A percentile compares a stretch with the other conserved stretches of the same genome.
Conservation (phyloP, 2,113 vertebrate species). For the Orcinus orca region DNA sequence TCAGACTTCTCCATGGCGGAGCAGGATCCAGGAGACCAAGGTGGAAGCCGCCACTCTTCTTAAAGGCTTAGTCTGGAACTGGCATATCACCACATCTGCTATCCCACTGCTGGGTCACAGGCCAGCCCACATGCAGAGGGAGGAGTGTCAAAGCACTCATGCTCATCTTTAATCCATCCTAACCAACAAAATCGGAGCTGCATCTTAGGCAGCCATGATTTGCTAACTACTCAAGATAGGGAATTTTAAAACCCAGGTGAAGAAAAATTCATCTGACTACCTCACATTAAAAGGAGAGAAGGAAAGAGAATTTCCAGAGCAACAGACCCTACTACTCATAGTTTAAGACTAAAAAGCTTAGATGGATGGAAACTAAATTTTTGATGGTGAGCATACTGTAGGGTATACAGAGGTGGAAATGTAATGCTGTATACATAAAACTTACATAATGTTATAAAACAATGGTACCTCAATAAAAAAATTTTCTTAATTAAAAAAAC, state of each 20-base stretch:
- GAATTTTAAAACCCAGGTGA: not conserved
- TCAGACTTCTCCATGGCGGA: not conserved
- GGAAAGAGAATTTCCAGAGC: not conserved
- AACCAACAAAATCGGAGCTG: not conserved
- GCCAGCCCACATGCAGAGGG: not conserved
- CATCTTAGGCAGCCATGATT: not conserved
- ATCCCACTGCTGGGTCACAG: not conserved
- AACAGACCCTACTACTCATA: not conserved
- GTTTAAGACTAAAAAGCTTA: not conserved
- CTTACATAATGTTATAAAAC: not conserved
- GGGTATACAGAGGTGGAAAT: not conserved
- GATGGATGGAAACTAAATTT: too few relatives aligned
- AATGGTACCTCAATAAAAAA: not conserved
- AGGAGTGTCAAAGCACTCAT: accelerated
- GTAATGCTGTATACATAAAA: not conserved
- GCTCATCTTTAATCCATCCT: not conserved
- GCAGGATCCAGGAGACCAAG: not conserved
- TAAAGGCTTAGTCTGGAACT: not conserved
- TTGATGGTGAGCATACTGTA: not conserved
- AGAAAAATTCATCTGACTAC: not conserved
- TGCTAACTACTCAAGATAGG: not conserved
- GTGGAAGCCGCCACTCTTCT: not conserved
- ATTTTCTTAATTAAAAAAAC: not conserved
- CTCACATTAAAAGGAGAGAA: not conserved
- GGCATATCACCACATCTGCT: not conserved